Base-by-base conservation (phyloP, 2,797 vertebrate species). In the Phrynocephalus forsythii region DNA sequence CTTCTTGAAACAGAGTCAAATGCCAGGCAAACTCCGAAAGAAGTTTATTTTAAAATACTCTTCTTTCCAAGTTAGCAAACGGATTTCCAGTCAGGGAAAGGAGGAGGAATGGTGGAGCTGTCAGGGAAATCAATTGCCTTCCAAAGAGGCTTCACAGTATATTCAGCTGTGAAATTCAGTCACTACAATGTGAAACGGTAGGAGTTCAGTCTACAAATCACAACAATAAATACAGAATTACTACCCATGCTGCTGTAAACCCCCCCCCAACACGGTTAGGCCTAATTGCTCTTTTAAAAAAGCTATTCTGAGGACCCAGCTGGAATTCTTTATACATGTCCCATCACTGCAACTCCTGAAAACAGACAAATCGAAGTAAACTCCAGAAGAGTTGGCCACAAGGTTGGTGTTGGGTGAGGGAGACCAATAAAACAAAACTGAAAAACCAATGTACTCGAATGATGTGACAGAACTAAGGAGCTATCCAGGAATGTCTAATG, bases 221-320 rank as follows among this genome's bases (percentile, higher is more conserved):
- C 38, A 79, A 72, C 67, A 84, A 82, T 72, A 60, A 63, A 44
- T 71, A 79, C 33, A 84, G 76, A 72, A 84, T 66, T 79, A 66
- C 52, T 84, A 20, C 33, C n/a, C 28, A 50, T 79, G 82, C 50
- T 88, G 44, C 28, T 69, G n/a, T 44, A 44, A 44, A 2, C 38
- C 38, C 38, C 38, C 38, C 3, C 38, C 38, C 38, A 44, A 44
- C 38, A 44, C 38, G 67, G 68, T 69, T 20, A 79, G 67, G 77
- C 79, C 50, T 88, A 84, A 79, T 72, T 79, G 71, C 22, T 88
- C 38, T 84, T 44, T 72, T 79, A 84, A 13, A 66, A 82, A 87
- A 48, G 79, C 76, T 38, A 79, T 84, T 84, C 79, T 28, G 52
- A 22, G 56, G 75, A 88, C 26, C 67, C 86, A 83, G 72, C 75